Base-by-base conservation (phyloP, 30 jellyfish, hydroid and myxozoan species). In the Nemopilema nomurai region DNA sequence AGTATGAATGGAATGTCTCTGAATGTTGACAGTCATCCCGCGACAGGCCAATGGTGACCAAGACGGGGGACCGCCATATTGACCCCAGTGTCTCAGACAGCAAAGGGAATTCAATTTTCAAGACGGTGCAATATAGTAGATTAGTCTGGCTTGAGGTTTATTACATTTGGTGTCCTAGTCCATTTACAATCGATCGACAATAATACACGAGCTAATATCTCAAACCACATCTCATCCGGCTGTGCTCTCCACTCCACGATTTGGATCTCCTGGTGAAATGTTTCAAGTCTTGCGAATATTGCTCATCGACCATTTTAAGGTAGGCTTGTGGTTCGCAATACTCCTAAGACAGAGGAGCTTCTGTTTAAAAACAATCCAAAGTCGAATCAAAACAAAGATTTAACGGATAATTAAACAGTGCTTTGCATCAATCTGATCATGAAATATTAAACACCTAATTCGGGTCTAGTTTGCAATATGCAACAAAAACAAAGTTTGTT, bases 221-320 rank as follows among this genome's bases (percentile, higher is more conserved):
- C 80, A 93, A 82, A 16, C 98, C 98, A 64, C 97, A 81, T 71
- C 98, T 68, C 67, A 71, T 57, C 21, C 96, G 90, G 23, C 85
- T 66, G 65, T 85, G 87, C 51, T 79, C 98, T 69, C 84, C 98
- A 50, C 94, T 94, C 98, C 99, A 94, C 7, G 99, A 94, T 53
- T 94, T 94, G 20, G 99, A 94, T 62, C 97, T 72, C 76, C 89
- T 94, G 69, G 95, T 81, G 67, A 94, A 94, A 80, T 76, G 89
- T 31, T 83, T 88, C 71, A 94, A 67, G 18, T 89, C 91, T 30
- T 89, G 96, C 16, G 93, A 66, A 50, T 79, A 84, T 8, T 89
- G 49, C 4, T 96, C 92, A 62, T 94, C 99, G 0, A 41, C 79
- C 99, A 94, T 94, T 31, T 75, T 85, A 20, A 83, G 92, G 74